phyloP scores from a whole-genome alignment of 2,888 invertebrate genomes.

The Lysandra coridon region DNA sequence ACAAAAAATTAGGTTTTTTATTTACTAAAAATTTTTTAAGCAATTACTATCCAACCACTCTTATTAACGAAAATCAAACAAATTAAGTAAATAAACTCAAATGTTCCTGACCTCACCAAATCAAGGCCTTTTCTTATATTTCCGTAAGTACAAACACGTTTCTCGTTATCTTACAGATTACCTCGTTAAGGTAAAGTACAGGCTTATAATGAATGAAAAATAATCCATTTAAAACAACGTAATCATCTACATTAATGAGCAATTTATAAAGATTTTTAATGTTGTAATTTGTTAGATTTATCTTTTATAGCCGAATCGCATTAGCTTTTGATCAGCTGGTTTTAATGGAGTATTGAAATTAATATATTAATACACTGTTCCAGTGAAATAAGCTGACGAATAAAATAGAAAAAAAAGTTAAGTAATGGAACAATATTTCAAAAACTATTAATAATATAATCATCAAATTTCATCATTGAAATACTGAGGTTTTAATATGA shows the following conservation, averaged over 20 bases:
- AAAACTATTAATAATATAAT: too few species aligned
- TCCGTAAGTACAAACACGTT: conserved; percentile 17
- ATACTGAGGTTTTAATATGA: too few species aligned
- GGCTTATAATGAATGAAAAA: conserved; percentile 9
- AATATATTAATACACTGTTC: not conserved
- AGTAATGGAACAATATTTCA: too few species aligned
- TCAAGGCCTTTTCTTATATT: conserved; percentile 6
- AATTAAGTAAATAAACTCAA: not conserved
- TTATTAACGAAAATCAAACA: not conserved
- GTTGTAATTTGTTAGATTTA: not conserved
- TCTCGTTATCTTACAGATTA: conserved; percentile 7
- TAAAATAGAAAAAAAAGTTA: too few species aligned
- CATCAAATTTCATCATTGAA: too few species aligned
- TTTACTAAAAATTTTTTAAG: not conserved
- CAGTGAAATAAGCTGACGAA: not conserved
- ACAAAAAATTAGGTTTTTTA: too few species aligned
- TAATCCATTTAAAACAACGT: conserved; percentile 6
- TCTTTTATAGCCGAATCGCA: not conserved
- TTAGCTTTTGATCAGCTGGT: not conserved
- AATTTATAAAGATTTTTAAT: not conserved
- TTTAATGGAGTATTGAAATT: not conserved
- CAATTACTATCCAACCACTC: conserved; percentile 3
- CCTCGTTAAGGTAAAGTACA: not conserved
- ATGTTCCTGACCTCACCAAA: conserved; percentile 1
- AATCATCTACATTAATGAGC: not conserved